A percentile compares a stretch with the other conserved stretches of the same genome.
phyloP scores from a whole-genome alignment of 2,888 invertebrate genomes.

The Epistrophe eligans region DNA sequence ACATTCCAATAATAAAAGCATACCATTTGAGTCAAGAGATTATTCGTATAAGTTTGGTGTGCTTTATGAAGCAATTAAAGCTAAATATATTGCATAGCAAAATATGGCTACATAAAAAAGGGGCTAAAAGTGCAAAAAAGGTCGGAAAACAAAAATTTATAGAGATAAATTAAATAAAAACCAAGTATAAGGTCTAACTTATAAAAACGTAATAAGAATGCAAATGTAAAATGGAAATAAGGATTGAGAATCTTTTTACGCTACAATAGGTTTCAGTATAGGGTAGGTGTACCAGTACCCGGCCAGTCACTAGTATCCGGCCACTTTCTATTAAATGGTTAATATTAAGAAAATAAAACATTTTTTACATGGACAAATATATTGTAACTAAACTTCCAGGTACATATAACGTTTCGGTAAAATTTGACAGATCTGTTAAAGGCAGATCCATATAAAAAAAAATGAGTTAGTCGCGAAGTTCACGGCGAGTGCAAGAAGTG shows the following conservation, averaged over 20 bases:
- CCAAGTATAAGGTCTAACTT: not conserved
- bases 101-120: constrained; percentile 16
- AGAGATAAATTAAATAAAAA: constrained; percentile 17
- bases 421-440: no score
- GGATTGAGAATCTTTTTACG: not conserved
- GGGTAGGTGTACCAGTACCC: no score
- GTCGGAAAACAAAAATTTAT: constrained; percentile 18
- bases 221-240: constrained; percentile 13
- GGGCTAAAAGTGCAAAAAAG: not conserved
- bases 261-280: not conserved
- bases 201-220: constrained; percentile 24
- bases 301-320: no score
- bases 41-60: constrained; percentile 25
- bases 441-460: no score
- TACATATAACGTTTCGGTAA: no score
- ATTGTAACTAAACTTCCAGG: no score
- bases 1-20: constrained; percentile 54
- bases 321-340: no score
- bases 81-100: constrained; percentile 14
- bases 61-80: constrained; percentile 40
- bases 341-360: no score
- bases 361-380: no score
- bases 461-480: no score
- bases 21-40: constrained; percentile 36
- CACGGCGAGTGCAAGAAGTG: no score